phyloP scores from a whole-genome alignment of 2,888 invertebrate genomes.

The Parnassius glacialis region DNA sequence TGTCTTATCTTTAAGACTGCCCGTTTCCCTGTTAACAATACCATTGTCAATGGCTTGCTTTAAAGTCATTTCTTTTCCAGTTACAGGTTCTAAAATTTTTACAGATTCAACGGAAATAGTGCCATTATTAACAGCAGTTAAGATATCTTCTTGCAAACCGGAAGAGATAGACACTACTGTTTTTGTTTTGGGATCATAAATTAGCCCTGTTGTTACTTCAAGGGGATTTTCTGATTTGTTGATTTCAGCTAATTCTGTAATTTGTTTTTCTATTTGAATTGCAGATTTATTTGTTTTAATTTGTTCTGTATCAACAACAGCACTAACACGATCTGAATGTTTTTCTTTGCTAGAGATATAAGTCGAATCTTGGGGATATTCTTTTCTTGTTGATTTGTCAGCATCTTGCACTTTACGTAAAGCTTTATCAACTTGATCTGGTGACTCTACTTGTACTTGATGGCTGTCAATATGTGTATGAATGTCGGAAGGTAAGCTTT shows the following conservation, averaged over 20 bases:
- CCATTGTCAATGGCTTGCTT: slow-evolving; percentile 89
- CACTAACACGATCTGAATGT: too few species aligned
- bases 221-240: slow-evolving; percentile 66
- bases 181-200: slow-evolving; percentile 87
- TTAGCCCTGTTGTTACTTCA: slow-evolving; percentile 85
- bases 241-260: slow-evolving; percentile 14
- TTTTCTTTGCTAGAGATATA: too few species aligned
- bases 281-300: neutral
- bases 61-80: slow-evolving; percentile 85
- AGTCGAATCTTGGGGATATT: too few species aligned
- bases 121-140: slow-evolving; percentile 88
- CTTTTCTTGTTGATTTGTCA: slow-evolving; percentile 12
- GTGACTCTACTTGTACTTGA: slow-evolving; percentile 39
- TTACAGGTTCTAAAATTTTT: slow-evolving; percentile 85
- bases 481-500: slow-evolving; percentile 35
- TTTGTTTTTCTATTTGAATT: slow-evolving; percentile 21
- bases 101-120: slow-evolving; percentile 84
- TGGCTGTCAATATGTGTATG: slow-evolving; percentile 33
- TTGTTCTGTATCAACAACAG: too few species aligned
- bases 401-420: slow-evolving; percentile 7
- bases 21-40: slow-evolving; percentile 86
- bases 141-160: slow-evolving; percentile 83
- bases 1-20: slow-evolving; percentile 83
- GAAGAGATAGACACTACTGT: slow-evolving; percentile 84
- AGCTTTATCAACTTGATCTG: slow-evolving; percentile 47